phyloP scores from a whole-genome alignment of 2,888 invertebrate species.

The Diarsia dahlii region DNA sequence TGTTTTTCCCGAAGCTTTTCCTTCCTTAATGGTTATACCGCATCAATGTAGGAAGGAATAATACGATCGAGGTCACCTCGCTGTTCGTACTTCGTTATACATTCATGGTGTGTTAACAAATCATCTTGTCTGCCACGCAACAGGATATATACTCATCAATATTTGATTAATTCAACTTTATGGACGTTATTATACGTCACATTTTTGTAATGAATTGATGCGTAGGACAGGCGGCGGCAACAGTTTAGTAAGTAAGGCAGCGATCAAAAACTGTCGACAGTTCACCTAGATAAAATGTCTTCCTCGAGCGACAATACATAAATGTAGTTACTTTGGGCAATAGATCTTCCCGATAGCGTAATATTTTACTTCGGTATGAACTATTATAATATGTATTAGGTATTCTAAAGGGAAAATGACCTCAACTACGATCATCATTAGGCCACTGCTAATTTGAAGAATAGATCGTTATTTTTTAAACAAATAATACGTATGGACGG shows the following conservation, averaged over 20 bases:
- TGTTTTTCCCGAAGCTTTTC: constrained; percentile 46
- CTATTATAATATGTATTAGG: neutral
- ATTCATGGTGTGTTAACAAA: constrained; percentile 37
- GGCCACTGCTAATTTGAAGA: neutral
- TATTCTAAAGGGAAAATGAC: neutral
- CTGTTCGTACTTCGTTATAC: constrained; percentile 8
- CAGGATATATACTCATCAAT: constrained; percentile 27
- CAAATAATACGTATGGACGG: neutral
- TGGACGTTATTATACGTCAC: constrained; percentile 3
- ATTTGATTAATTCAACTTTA: constrained; percentile 31
- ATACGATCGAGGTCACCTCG: constrained; percentile 28
- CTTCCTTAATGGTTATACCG: constrained; percentile 44
- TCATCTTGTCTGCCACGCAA: constrained; percentile 18
- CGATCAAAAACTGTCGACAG: neutral
- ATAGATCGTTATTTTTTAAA: neutral
- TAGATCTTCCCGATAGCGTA: neutral
- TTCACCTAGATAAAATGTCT: neutral
- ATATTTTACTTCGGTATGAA: neutral
- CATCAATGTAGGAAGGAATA: constrained; percentile 11
- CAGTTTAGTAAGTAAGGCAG: neutral
- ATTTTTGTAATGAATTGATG: constrained; percentile 13
- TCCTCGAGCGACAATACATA: neutral
- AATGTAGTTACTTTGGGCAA: neutral
- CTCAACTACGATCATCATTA: neutral
- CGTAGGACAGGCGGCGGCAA: neutral